A percentile compares a stretch with the other conserved stretches of the same genome.
phyloP scores from a whole-genome alignment of 2,888 invertebrate species.

The Acronicta aceris region DNA sequence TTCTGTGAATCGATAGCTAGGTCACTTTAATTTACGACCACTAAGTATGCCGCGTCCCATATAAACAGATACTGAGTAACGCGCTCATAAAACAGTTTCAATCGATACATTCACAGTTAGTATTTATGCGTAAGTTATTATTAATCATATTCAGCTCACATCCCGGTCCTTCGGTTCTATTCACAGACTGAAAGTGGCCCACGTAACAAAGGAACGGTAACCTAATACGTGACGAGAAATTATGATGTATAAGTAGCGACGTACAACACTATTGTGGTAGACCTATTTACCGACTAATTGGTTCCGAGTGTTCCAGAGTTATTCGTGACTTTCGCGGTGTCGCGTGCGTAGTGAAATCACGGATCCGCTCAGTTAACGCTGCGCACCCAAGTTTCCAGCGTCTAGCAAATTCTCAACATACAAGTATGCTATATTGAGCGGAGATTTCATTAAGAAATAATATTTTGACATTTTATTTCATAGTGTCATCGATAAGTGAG shows the following conservation, averaged over 20 bases:
- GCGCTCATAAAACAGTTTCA: slow-evolving; percentile 45
- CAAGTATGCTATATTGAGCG: slow-evolving; percentile 19
- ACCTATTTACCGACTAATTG: slow-evolving; percentile 82
- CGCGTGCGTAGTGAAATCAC: slow-evolving; percentile 73
- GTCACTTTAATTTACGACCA: slow-evolving; percentile 41
- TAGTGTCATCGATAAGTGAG: background rate
- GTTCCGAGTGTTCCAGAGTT: slow-evolving; percentile 72
- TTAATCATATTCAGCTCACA: slow-evolving; percentile 87
- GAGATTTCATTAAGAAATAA: slow-evolving; percentile 17
- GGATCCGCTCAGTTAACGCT: slow-evolving; percentile 63
- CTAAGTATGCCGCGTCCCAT: slow-evolving; percentile 35
- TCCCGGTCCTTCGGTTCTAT: slow-evolving; percentile 77
- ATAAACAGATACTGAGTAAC: slow-evolving; percentile 35
- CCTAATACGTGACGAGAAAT: slow-evolving; percentile 87
- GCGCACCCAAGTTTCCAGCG: slow-evolving; percentile 39
- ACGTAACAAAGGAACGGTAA: slow-evolving; percentile 88
- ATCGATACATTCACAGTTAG: slow-evolving; percentile 63
- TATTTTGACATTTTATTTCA: background rate
- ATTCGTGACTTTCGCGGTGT: slow-evolving; percentile 69
- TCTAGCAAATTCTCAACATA: slow-evolving; percentile 19
- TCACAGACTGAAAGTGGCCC: slow-evolving; percentile 87
- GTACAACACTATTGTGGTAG: slow-evolving; percentile 79
- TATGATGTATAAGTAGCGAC: slow-evolving; percentile 80
- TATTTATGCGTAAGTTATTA: slow-evolving; percentile 78
- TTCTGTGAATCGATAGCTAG: slow-evolving; percentile 31